Conservation (phyloP, 2,113 vertebrate species). For the Chloropsis cyanopogon region DNA sequence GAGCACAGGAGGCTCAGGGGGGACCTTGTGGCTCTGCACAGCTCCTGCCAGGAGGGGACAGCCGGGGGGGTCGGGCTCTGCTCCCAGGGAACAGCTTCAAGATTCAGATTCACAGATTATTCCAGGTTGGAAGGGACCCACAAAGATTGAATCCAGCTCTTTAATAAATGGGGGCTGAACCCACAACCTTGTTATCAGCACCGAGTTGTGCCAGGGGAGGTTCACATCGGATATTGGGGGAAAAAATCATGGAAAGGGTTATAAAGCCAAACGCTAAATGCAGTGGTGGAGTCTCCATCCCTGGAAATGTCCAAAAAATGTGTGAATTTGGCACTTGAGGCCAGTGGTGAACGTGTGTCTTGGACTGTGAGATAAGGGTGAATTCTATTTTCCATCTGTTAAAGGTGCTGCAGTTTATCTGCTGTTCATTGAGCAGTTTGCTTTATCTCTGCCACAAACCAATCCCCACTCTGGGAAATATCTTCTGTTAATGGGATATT, state of each 20-base stretch:
- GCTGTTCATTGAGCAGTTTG: no score
- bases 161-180: background rate
- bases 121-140: background rate
- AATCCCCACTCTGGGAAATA: no score
- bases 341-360: no score
- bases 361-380: no score
- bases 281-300: background rate
- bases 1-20: background rate
- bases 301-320: no score
- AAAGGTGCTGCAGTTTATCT: no score
- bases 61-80: background rate
- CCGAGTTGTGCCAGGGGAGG: background rate
- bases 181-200: background rate
- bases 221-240: accelerated
- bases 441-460: no score
- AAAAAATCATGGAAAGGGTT: background rate
- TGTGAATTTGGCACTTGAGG: background rate
- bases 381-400: no score
- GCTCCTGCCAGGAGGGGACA: background rate
- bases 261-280: background rate
- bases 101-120: background rate
- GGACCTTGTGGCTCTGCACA: background rate
- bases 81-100: background rate
- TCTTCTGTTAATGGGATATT: no score
- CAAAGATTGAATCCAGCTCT: background rate